These are phyloP conservation scores for Bradysia coprophila DNA, from an alignment of 1,140 invertebrate species.

Conservation along the genomic window DNA sequence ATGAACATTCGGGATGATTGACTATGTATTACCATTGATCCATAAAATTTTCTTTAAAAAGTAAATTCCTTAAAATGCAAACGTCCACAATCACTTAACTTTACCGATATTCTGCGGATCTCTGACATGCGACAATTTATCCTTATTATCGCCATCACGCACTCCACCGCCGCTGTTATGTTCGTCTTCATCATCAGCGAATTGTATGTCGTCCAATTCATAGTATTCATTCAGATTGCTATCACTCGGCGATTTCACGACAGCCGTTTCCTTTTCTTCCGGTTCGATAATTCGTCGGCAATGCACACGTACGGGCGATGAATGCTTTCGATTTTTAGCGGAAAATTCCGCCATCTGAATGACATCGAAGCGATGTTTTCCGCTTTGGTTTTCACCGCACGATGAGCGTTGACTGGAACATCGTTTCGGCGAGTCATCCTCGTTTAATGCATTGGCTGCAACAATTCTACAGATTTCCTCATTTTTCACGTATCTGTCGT, in stretches of 20 bases:
- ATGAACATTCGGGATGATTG: no score
- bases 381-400: not conserved
- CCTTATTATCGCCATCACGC: not conserved
- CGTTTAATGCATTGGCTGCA: not conserved
- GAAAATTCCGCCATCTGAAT: not conserved
- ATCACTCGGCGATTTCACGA: constrained; percentile 23
- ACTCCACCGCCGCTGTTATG: not conserved
- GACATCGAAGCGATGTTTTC: not conserved
- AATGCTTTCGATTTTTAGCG: not conserved
- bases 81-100: no score
- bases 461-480: not conserved
- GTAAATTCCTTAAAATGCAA: no score
- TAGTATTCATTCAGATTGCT: constrained; percentile 19
- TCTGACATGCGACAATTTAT: not conserved
- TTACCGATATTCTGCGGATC: no score
- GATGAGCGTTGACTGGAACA: not conserved
- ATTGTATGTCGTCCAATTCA: constrained; percentile 27
- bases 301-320: not conserved
- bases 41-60: no score
- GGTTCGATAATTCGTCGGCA: not conserved
- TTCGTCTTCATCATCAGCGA: constrained; percentile 26
- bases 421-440: not conserved
- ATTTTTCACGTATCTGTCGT: not conserved
- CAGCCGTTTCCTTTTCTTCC: constrained; percentile 26
- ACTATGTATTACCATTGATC: no score